Evolutionary conservation across 2,113 vertebrate genomes (phyloP).

Genomic region (Carettochelys insculpta): DNA sequence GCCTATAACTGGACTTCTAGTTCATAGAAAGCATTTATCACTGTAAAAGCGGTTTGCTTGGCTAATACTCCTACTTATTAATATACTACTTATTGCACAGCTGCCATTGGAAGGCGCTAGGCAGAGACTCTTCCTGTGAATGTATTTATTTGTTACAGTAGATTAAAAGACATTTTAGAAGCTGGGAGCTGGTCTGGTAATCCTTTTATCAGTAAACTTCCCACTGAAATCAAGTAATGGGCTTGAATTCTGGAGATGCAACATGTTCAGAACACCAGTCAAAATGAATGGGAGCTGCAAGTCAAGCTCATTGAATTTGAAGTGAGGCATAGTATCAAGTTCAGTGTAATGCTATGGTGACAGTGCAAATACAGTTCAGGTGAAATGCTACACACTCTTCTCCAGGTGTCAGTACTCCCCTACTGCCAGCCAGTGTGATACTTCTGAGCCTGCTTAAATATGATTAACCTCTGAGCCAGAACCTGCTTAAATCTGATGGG

Average conservation of each 20-base stretch:
- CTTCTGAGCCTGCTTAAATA: not conserved
- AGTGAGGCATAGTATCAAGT: not conserved
- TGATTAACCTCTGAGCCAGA: not conserved
- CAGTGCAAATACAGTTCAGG: not conserved
- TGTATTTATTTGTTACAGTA: not conserved
- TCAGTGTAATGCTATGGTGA: not conserved
- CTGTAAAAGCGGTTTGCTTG: not conserved
- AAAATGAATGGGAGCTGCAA: not conserved
- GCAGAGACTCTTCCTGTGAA: not conserved
- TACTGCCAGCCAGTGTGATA: not conserved
- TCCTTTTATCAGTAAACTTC: not conserved
- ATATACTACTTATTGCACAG: not conserved
- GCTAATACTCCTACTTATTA: not conserved
- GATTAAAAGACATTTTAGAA: not conserved
- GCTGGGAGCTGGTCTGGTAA: not conserved
- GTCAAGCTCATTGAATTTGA: not conserved
- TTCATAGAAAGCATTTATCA: not conserved
- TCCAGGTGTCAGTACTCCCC: not conserved
- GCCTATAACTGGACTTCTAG: not conserved
- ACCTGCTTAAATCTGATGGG: not conserved
- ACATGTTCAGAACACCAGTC: not conserved
- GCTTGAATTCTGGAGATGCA: not conserved
- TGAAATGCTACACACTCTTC: not conserved
- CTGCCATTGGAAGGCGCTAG: not conserved
- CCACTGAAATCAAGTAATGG: not conserved